These are phyloP conservation scores for Heteromurus nitidus DNA, from an alignment of 2,888 invertebrate species.

Conservation along the genomic window DNA sequence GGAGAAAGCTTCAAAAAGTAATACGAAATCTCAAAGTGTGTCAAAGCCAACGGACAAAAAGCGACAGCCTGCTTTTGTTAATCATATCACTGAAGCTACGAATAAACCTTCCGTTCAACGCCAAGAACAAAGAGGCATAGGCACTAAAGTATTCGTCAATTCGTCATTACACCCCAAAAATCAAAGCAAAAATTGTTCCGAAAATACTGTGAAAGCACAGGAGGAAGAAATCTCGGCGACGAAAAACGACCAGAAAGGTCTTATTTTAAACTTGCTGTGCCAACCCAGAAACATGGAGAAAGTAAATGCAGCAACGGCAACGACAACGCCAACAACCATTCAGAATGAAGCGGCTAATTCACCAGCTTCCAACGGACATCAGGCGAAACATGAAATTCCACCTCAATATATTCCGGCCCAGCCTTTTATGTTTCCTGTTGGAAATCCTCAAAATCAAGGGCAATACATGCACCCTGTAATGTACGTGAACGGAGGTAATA, in stretches of 20 bases:
- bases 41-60: constrained; percentile 33
- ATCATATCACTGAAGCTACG: too few relatives aligned
- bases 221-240: not conserved
- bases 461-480: constrained; percentile 17
- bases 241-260: constrained; percentile 13
- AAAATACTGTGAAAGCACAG: not conserved
- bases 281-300: constrained; percentile 54
- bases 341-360: not conserved
- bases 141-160: constrained; percentile 37
- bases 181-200: not conserved
- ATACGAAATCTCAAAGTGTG: not conserved
- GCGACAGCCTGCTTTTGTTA: constrained; percentile 42
- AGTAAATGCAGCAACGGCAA: constrained; percentile 25
- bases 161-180: constrained; percentile 29
- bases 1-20: not conserved
- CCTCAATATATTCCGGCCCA: not conserved
- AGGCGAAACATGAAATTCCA: not conserved
- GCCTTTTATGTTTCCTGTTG: constrained; percentile 12
- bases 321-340: too few relatives aligned
- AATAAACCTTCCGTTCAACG: too few relatives aligned
- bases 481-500: constrained; percentile 2
- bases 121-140: constrained; percentile 12
- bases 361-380: not conserved
- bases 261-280: constrained; percentile 42
- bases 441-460: not conserved